Conservation (phyloP, 2,797 vertebrate species). For the Cyclura pinguis region DNA sequence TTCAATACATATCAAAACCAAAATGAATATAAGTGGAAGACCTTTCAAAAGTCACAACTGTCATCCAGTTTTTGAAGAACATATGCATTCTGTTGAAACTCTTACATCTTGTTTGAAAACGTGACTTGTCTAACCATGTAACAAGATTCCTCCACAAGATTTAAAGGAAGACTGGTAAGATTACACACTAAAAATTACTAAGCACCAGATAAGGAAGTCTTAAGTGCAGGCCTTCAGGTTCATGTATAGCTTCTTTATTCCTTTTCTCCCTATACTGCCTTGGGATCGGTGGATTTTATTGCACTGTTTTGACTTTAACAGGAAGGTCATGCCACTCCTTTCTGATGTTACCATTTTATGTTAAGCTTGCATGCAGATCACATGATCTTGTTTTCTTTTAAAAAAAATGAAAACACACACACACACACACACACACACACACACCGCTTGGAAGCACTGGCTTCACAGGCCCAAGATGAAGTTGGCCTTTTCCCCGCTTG, state of each 20-base stretch:
- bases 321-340: slow-evolving; percentile 32
- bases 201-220: background rate
- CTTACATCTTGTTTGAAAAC: background rate
- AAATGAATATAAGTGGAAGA: background rate
- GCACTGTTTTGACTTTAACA: slow-evolving; percentile 15
- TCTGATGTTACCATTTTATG: slow-evolving; percentile 16
- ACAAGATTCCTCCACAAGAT: background rate
- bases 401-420: background rate
- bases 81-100: background rate
- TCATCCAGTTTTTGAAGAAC: background rate
- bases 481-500: background rate
- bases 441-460: background rate
- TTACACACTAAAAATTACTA: background rate
- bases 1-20: background rate
- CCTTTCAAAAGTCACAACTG: background rate
- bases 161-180: background rate
- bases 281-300: slow-evolving; percentile 27
- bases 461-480: background rate
- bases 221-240: background rate
- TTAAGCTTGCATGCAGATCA: slow-evolving; percentile 27
- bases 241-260: slow-evolving; percentile 27
- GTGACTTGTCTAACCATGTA: background rate
- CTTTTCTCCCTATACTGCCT: slow-evolving; percentile 1
- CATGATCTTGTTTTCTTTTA: slow-evolving; percentile 26
- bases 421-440: background rate